Conservation (phyloP, 2,113 vertebrate genomes). For the Pluvianellus socialis region DNA sequence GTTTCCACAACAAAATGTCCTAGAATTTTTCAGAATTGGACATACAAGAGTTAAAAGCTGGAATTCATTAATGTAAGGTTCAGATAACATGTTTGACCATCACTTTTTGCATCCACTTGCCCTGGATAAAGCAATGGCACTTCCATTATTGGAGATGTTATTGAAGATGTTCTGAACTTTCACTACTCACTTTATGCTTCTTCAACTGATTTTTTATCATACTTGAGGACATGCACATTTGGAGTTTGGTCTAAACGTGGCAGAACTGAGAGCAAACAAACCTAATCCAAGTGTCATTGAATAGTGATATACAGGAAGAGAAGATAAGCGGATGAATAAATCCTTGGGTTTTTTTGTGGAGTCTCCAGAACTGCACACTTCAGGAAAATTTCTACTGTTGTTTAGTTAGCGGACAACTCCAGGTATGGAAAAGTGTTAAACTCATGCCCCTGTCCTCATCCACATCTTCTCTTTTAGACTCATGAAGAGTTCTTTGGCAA, state of each 20-base stretch:
- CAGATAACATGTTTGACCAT: not conserved
- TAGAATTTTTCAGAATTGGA: not conserved
- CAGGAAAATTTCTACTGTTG: not conserved
- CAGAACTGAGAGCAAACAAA: conserved; percentile 30
- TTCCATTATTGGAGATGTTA: not conserved
- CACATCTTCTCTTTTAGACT: not conserved
- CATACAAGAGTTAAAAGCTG: not conserved
- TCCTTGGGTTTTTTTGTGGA: not conserved
- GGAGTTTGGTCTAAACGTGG: not conserved
- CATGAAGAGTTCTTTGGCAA: not conserved
- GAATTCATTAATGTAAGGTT: not conserved
- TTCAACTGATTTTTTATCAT: not conserved
- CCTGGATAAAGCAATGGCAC: not conserved
- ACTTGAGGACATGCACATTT: not conserved
- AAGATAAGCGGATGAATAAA: conserved; percentile 20
- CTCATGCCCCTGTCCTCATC: not conserved
- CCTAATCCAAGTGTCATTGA: not conserved
- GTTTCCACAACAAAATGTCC: not conserved
- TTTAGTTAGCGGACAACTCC: not conserved
- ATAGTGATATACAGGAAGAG: not conserved
- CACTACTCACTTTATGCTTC: not conserved
- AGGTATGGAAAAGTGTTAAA: not conserved
- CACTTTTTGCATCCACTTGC: not conserved
- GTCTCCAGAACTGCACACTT: not conserved
- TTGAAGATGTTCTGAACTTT: not conserved